These are phyloP conservation scores for Acromyrmex charruanus DNA, from an alignment of 1,140 invertebrate genomes.

Conservation along the genomic window DNA sequence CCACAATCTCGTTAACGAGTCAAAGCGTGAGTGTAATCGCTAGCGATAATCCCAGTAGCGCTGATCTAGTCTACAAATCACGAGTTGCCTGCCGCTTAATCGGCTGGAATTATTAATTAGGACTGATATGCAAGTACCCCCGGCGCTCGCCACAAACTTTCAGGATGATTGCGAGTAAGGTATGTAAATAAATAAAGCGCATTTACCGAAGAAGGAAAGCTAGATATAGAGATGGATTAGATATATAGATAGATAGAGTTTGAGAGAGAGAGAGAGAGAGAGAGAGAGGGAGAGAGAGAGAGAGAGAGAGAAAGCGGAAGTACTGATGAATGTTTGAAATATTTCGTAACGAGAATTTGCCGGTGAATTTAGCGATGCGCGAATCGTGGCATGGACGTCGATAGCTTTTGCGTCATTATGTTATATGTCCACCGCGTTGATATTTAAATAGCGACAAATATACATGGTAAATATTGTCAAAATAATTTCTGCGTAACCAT, in stretches of 20 bases:
- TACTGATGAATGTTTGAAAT: background rate
- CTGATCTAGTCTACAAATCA: constrained; percentile 48
- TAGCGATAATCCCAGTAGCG: constrained; percentile 14
- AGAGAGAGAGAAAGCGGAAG: background rate
- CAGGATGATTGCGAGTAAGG: constrained; percentile 28
- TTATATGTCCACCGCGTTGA: background rate
- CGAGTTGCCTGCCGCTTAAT: constrained; percentile 55
- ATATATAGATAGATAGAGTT: background rate
- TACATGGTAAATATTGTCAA: constrained; percentile 48
- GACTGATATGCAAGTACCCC: background rate
- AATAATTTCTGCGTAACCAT: constrained; percentile 42
- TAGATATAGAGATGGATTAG: constrained; percentile 14
- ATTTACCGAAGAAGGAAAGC: background rate
- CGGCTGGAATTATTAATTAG: constrained; percentile 68
- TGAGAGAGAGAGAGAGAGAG: background rate
- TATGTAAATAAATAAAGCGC: constrained; percentile 30
- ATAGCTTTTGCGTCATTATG: constrained; percentile 18
- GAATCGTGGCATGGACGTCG: background rate
- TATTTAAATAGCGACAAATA: constrained; percentile 45
- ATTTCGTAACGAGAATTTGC: background rate
- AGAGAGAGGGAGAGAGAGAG: background rate
- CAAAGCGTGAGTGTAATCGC: constrained; percentile 44
- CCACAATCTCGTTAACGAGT: constrained; percentile 42
- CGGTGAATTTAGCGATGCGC: background rate
- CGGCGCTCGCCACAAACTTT: constrained; percentile 19